Base-by-base conservation (phyloP, 2,113 vertebrate species). In the Manacus vitellinus region DNA sequence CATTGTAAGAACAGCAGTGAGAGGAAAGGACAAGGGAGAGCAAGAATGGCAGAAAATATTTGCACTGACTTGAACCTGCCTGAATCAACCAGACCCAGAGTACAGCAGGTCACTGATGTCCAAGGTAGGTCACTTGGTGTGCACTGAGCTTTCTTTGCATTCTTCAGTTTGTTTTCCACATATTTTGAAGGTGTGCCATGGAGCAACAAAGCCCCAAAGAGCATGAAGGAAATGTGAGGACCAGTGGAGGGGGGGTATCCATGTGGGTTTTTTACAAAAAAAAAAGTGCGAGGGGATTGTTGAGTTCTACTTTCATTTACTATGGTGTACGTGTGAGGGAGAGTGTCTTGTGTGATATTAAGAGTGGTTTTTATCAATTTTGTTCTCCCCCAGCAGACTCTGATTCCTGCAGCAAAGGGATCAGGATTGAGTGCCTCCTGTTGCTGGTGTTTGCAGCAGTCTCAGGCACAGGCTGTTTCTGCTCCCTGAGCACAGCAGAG, bases 221-320 rank as follows among this genome's bases (percentile, higher is more conserved):
- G 16, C 20, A 22, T 0, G 0, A 80, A 39, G 15, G 7, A 68
- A 59, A 68, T 2, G 0, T 10, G 59, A 54, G 22, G 13, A 12
- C 0, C 11, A 51, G 4, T 4, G 68, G 44, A 83, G 25, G 55
- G 20, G 17, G 17, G 17, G 17, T 44, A 19, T 37, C 23, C 23
- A 23, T 12, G 39, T 39, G 39, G 39, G 10, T 39, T 39, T 39
- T 39, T 39, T 39, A 39, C 10, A 39, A 39, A 39, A 39, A 39
- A 37, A 39, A 39, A 39, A 39, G 10, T 39, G 39, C 39, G 39
- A 39, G 39, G 35, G 10, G 8, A 25, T 13, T 25, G 8, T 27
- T 61, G 49, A 78, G 22, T 8, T 61, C 35, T 68, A 8, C 5
- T 63, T 68, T 35, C 18, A 63, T 56, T 56, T 66, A 17, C 59